Percentiles rank a stretch among this genome's conserved stretches.
phyloP scores from a whole-genome alignment of 2,113 vertebrate species.

The Lophura nycthemera region DNA sequence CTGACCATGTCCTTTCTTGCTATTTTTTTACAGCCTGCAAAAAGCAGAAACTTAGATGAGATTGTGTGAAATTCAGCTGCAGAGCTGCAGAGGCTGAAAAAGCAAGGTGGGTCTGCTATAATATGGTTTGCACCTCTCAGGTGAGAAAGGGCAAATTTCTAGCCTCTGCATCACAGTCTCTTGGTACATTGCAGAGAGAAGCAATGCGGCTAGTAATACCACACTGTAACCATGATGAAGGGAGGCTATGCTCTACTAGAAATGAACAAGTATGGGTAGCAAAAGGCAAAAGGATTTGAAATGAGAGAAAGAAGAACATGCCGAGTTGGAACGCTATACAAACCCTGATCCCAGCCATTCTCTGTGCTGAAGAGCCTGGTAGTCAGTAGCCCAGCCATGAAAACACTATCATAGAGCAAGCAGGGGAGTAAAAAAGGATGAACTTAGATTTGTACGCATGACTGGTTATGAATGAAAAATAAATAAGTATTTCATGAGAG shows the following conservation, averaged over 20 bases:
- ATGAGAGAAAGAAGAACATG: neutral
- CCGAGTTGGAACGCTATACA: neutral
- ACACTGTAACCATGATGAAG: neutral
- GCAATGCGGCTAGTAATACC: neutral
- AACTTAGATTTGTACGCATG: neutral
- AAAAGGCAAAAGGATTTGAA: slow-evolving; percentile 3
- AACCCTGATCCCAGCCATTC: neutral
- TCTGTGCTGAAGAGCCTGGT: neutral
- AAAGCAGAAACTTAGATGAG: neutral
- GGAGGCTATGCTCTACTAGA: neutral
- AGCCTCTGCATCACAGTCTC: neutral
- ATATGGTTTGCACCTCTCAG: neutral
- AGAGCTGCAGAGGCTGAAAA: neutral
- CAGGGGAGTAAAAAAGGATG: neutral
- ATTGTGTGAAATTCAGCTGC: neutral
- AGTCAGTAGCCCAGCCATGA: neutral
- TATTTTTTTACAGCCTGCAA: slow-evolving; percentile 9
- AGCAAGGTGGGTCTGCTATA: neutral
- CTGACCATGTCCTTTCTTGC: neutral
- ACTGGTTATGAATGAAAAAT: neutral
- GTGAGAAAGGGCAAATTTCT: neutral
- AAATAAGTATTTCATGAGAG: neutral
- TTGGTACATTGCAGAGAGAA: neutral
- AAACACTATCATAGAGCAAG: neutral
- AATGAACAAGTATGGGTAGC: neutral